Evolutionary conservation across 2,888 invertebrate genomes (phyloP), one percentile per base, ranked within the genome.

Genomic region (Belgica antarctica): DNA sequence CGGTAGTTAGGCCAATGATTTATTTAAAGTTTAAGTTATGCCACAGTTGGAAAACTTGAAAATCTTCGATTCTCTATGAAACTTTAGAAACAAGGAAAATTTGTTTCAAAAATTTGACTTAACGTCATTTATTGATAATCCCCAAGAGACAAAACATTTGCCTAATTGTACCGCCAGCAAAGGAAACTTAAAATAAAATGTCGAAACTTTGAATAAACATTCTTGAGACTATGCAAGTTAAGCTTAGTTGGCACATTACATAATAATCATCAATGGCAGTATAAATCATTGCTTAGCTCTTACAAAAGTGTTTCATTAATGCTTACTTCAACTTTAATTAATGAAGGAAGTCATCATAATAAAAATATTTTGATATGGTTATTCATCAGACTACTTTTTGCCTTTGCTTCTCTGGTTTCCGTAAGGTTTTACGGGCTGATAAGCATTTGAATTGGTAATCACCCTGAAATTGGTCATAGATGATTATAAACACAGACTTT

Each of bases 361-460:
- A 68, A 68, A 68, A 68, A 27, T 4, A 27, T n/a, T 59, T 59
- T 27, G 59, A 59, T 59, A 59, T 27, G 27, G 47, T 68, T 68
- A 68, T 68, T 68, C 68, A 68, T 68, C 31, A 47, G n/a, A n/a
- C n/a, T n/a, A n/a, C n/a, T n/a, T n/a, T n/a, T n/a, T 10, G 46
- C 8, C 31, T 15, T 28, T 22, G 25, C 17, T 59, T 7, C 25
- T 59, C 15, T n/a, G 2, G 1, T 59, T 52, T 52, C 17, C 5
- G 24, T 12, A 28, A 47, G 52, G 68, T 57, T 68, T 68, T 68
- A 68, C 68, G 68, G 68, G 24, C 68, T 68, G 68, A 68, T 68
- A 68, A 68, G 68, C 57, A 68, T 52, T 52, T 52, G 68, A 68
- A 68, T 68, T 52, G 68, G 66, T 66, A 66, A 66, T 57, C n/a